Base-by-base conservation (phyloP, 2,797 vertebrate species). In the Heterohyrax brucei region DNA sequence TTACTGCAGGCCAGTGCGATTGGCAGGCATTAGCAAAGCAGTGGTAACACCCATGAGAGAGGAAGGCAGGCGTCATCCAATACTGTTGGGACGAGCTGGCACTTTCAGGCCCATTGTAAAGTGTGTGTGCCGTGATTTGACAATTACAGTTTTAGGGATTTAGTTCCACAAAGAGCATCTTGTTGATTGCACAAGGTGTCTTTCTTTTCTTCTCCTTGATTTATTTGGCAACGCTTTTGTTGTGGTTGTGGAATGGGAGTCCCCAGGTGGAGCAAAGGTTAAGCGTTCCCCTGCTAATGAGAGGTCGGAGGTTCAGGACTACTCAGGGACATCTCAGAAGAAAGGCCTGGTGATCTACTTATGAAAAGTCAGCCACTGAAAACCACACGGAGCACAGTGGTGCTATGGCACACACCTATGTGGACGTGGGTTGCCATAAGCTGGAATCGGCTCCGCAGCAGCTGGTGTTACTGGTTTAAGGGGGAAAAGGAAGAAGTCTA, bases 141-240 rank as follows among this genome's bases (percentile, higher is more conserved):
- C 28, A 39, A 9, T 18, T 28, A 39, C 28, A 30, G 2, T 61
- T 66, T 46, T 56, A 59, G 59, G 75, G 53, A 61, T 10, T 0
- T 10, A 16, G 62, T 6, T 44, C 0, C 24, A 1, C 56, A 62
- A 87, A 68, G 75, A 62, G 12, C 10, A 9, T 30, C 0, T 0
- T 1, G 4, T 80, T 33, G 9, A 10, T 0, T 21, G 26, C 50
- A 0, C 0, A 1, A 16, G 68, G 18, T 14, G 1, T 68, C 75
- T 78, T 53, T 56, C 70, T 59, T 83, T 44, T 10, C 5, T 26
- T 12, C 18, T 59, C 2, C 14, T 59, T 61, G 7, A 61, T 22
- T 70, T 70, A 33, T 70, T n/a, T 70, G n/a, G n/a, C n/a, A 70
- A 3, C 9, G 28, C 53, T 44, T 53, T 53, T 73, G 33, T 2